Evolutionary conservation across 2,113 vertebrate species (phyloP).

Genomic region (Dinomys branickii): DNA sequence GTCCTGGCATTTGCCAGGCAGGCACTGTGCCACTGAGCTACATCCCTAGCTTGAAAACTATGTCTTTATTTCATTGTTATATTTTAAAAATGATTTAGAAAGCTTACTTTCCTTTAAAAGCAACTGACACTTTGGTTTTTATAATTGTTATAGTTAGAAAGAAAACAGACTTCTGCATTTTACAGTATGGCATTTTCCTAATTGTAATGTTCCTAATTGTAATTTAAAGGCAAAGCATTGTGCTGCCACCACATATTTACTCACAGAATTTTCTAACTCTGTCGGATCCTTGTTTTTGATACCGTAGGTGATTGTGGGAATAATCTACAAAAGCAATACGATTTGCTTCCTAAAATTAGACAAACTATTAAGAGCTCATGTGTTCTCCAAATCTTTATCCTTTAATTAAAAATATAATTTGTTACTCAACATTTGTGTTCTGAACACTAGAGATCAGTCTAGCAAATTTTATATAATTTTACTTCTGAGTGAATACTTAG

Average conservation of each 20-base stretch:
- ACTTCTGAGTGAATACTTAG: background rate
- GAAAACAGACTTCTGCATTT: background rate
- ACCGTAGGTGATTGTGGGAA: background rate
- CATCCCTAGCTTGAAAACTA: too few relatives aligned
- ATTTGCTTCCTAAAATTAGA: background rate
- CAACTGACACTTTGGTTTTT: background rate
- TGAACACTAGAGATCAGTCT: background rate
- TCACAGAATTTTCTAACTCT: background rate
- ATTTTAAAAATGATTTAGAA: background rate
- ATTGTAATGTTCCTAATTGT: background rate
- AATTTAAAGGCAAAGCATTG: background rate
- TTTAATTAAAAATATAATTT: background rate
- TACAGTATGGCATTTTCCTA: background rate
- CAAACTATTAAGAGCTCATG: background rate
- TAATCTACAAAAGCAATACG: background rate
- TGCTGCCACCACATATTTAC: background rate
- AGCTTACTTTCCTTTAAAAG: background rate
- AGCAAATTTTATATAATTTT: background rate
- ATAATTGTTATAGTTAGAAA: background rate
- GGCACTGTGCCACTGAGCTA: too few relatives aligned
- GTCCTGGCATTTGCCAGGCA: too few relatives aligned
- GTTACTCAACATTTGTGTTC: background rate
- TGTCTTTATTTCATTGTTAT: background rate
- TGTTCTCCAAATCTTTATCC: background rate
- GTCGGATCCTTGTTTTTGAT: background rate